Percentiles rank a stretch among this genome's conserved stretches.
phyloP scores from a whole-genome alignment of 2,113 vertebrate genomes.

The Laterallus jamaicensis region DNA sequence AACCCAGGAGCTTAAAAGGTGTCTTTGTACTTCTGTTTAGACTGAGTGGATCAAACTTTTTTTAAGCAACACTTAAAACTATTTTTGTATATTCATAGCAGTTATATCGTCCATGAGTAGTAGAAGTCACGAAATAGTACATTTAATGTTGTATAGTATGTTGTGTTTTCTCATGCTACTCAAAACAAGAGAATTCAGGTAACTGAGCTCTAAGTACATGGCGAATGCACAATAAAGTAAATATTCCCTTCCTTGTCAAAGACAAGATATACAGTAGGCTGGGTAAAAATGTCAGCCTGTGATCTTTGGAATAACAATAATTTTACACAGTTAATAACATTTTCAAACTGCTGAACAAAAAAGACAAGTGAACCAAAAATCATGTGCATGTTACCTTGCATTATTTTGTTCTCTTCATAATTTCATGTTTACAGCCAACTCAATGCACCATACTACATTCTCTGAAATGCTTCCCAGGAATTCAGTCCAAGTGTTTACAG shows the following conservation, averaged over 20 bases:
- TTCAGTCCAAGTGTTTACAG: slow-evolving; percentile 19
- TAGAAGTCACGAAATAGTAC: background rate
- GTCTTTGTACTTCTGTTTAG: background rate
- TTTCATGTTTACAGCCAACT: background rate
- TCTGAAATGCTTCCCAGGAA: background rate
- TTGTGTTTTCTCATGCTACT: background rate
- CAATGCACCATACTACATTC: background rate
- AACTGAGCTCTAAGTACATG: background rate
- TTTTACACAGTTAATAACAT: background rate
- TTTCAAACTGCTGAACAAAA: slow-evolving; percentile 1
- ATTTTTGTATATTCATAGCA: background rate
- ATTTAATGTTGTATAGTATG: background rate
- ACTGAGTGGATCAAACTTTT: background rate
- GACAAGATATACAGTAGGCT: background rate
- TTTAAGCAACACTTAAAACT: background rate
- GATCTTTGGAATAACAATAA: background rate
- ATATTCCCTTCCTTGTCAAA: background rate
- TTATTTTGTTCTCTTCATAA: background rate
- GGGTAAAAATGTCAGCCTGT: background rate
- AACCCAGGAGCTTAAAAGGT: background rate
- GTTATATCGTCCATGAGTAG: background rate
- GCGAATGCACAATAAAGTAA: accelerated
- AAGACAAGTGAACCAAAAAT: background rate
- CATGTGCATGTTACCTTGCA: background rate
- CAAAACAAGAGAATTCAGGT: background rate